phyloP scores from a whole-genome alignment of 2,888 invertebrate genomes.

The Mythimna loreyi region DNA sequence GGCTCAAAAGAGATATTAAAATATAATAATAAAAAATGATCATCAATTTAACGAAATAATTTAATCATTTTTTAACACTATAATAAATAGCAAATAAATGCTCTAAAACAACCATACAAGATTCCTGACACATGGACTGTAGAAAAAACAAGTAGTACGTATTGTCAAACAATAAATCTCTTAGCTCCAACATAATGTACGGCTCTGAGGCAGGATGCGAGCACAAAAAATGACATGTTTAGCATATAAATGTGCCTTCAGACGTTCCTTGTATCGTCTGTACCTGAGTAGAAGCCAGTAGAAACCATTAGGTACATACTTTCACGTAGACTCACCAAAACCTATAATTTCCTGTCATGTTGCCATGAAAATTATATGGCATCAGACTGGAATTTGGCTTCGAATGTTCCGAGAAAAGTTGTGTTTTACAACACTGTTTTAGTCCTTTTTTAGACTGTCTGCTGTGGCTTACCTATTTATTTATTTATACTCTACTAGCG shows the following conservation, averaged over 20 bases:
- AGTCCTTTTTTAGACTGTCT: background rate
- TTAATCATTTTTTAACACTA: too few species aligned
- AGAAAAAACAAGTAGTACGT: slow-evolving; percentile 7
- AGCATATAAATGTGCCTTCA: slow-evolving; percentile 55
- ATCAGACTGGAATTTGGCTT: slow-evolving; percentile 21
- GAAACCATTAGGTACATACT: slow-evolving; percentile 60
- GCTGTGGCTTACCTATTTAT: too few species aligned
- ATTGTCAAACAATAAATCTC: slow-evolving; percentile 42
- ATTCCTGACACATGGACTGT: background rate
- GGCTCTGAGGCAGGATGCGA: slow-evolving; percentile 50
- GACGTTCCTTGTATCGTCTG: slow-evolving; percentile 7
- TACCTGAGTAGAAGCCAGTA: slow-evolving; percentile 8
- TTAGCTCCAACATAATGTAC: slow-evolving; percentile 37
- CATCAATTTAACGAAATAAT: too few species aligned
- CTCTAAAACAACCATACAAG: background rate
- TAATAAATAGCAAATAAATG: background rate
- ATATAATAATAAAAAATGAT: too few species aligned
- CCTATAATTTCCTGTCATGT: slow-evolving; percentile 59
- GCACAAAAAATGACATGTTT: slow-evolving; percentile 53
- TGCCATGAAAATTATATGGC: slow-evolving; percentile 34
- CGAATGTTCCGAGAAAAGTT: slow-evolving; percentile 13
- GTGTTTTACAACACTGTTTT: background rate
- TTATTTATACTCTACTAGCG: too few species aligned
- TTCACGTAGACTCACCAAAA: slow-evolving; percentile 60
- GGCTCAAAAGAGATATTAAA: too few species aligned